Percentiles rank a stretch among this genome's conserved stretches.
Evolutionary conservation across 2,113 vertebrate genomes (phyloP).

Genomic region (Chionodraco myersi): DNA sequence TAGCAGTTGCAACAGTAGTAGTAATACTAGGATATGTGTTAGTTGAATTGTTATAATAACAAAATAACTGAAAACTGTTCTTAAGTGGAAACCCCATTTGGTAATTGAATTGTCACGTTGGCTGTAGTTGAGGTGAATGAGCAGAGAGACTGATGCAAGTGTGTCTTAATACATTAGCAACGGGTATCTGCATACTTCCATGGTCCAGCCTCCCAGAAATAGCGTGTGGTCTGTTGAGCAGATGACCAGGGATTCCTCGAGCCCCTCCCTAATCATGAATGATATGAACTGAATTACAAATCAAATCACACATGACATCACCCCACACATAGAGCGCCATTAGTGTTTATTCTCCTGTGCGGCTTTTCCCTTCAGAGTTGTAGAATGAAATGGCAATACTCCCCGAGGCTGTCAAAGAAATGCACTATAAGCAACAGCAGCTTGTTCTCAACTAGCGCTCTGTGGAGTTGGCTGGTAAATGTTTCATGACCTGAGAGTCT

Average conservation of each 20-base stretch:
- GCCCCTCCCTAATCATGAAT: slow-evolving; percentile 20
- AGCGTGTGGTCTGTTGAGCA: neutral
- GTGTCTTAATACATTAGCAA: neutral
- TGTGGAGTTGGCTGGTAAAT: slow-evolving; percentile 56
- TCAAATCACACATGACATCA: neutral
- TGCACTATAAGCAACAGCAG: slow-evolving; percentile 50
- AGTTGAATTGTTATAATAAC: neutral
- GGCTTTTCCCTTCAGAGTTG: slow-evolving; percentile 29
- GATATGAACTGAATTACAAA: slow-evolving; percentile 10
- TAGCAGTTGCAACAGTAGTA: neutral
- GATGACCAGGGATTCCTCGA: slow-evolving; percentile 17
- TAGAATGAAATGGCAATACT: slow-evolving; percentile 39
- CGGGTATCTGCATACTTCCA: neutral
- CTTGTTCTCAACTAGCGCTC: slow-evolving; percentile 53
- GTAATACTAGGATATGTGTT: neutral
- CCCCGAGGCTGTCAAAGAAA: slow-evolving; percentile 50
- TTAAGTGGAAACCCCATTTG: neutral
- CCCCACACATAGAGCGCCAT: neutral
- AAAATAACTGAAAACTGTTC: neutral
- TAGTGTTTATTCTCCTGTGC: neutral
- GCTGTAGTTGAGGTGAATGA: neutral
- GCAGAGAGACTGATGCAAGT: slow-evolving; percentile 1
- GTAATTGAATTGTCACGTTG: neutral
- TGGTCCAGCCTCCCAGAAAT: neutral
- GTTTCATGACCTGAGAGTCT: slow-evolving; percentile 65